Evolutionary conservation across 1,140 invertebrate species (phyloP).

Genomic region (Drosophila nasuta): DNA sequence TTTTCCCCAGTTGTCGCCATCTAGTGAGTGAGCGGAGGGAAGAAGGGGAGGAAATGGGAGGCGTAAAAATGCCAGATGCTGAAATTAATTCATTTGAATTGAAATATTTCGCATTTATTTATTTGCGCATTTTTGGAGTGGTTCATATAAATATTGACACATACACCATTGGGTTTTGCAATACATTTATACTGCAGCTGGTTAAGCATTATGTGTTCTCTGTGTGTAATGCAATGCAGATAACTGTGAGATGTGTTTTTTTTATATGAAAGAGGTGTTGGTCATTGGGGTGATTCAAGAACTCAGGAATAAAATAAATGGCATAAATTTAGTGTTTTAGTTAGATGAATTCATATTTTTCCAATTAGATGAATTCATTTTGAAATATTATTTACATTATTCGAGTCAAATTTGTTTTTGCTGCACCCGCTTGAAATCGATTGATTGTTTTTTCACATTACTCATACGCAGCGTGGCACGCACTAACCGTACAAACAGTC

Average conservation of each 20-base stretch:
- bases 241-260: constrained; percentile 10
- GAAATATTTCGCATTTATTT: constrained; percentile 73
- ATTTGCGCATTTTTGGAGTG: constrained; percentile 53
- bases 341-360: neutral
- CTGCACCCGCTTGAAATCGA: constrained; percentile 21
- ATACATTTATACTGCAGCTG: constrained; percentile 35
- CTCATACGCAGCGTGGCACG: constrained; percentile 49
- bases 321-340: too few relatives aligned
- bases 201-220: neutral
- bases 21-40: neutral
- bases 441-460: constrained; percentile 31
- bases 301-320: neutral
- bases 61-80: constrained; percentile 62
- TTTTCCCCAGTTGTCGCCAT: constrained; percentile 6
- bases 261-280: neutral
- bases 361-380: neutral
- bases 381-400: neutral
- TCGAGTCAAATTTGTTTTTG: neutral
- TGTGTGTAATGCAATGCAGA: neutral
- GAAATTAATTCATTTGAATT: constrained; percentile 73
- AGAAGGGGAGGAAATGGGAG: constrained; percentile 10
- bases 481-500: constrained; percentile 40
- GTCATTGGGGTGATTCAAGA: constrained; percentile 7
- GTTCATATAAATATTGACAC: constrained; percentile 61
- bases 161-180: constrained; percentile 63